Evolutionary conservation across 2,797 vertebrate genomes (phyloP).

Genomic region (Merluccius polli): DNA sequence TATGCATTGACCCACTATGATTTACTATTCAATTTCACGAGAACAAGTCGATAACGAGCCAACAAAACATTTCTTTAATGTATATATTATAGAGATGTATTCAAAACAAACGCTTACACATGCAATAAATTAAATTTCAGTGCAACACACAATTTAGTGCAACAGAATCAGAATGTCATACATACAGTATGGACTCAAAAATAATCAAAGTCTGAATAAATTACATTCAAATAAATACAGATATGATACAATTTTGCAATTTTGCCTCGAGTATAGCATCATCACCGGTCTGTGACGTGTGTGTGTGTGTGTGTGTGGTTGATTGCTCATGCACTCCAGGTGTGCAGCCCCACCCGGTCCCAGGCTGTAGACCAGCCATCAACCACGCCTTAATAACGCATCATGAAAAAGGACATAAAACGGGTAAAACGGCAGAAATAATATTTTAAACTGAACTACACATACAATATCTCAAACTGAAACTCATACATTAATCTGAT

Average conservation of each 20-base stretch:
- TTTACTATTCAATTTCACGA: background rate
- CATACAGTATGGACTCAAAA: slow-evolving; percentile 45
- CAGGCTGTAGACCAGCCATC: no score
- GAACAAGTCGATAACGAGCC: background rate
- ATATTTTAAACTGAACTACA: slow-evolving; percentile 21
- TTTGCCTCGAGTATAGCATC: no score
- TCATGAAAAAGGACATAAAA: slow-evolving; percentile 16
- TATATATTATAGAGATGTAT: background rate
- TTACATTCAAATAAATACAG: slow-evolving; percentile 30
- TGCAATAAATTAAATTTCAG: slow-evolving; percentile 47
- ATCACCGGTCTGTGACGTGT: no score
- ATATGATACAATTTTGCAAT: background rate
- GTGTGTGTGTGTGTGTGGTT: no score
- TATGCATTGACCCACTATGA: background rate
- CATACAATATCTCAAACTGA: slow-evolving; percentile 15
- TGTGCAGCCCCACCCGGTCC: no score
- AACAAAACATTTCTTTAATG: background rate
- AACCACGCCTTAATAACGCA: no score
- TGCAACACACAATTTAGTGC: slow-evolving; percentile 51
- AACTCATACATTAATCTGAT: slow-evolving; percentile 32
- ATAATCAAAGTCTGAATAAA: slow-evolving; percentile 52
- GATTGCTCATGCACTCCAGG: no score
- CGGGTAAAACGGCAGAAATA: slow-evolving; percentile 5
- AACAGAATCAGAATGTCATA: slow-evolving; percentile 36
- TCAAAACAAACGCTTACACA: slow-evolving; percentile 22